Evolutionary conservation across 2,113 vertebrate species (phyloP).

Genomic region (Solea solea): DNA sequence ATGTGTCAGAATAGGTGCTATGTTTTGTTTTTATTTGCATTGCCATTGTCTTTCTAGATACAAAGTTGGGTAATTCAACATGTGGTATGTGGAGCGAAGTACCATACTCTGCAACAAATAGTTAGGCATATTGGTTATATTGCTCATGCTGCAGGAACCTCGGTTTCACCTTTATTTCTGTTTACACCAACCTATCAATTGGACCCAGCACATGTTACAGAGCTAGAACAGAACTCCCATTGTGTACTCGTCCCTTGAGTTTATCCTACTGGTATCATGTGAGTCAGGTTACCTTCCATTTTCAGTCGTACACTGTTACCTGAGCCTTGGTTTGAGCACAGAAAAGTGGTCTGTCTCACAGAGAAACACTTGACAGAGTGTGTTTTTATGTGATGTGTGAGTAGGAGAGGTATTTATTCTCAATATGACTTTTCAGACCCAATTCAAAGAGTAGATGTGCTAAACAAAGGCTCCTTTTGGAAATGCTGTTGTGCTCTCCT

Average conservation of each 20-base stretch:
- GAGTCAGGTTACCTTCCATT: conserved; percentile 76
- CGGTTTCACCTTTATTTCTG: conserved; percentile 22
- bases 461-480: conserved; percentile 42
- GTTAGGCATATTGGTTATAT: conserved; percentile 12
- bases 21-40: conserved; percentile 14
- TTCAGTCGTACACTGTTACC: conserved; percentile 67
- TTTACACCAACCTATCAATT: conserved; percentile 34
- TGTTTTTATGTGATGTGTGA: conserved; percentile 28
- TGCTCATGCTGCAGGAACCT: conserved; percentile 7
- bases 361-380: conserved; percentile 31
- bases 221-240: conserved; percentile 74
- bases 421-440: not conserved
- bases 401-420: not conserved
- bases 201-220: conserved; percentile 33
- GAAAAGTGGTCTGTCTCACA: conserved; percentile 46
- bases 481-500: conserved; percentile 43
- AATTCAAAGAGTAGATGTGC: conserved; percentile 6
- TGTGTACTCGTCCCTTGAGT: conserved; percentile 64
- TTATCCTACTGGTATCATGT: conserved; percentile 58
- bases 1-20: not conserved
- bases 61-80: not conserved
- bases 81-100: not conserved
- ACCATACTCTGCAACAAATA: not conserved
- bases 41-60: conserved; percentile 9
- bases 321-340: conserved; percentile 60